Conservation (phyloP, 2,113 vertebrate species). For the Paracanthobrama guichenoti region DNA sequence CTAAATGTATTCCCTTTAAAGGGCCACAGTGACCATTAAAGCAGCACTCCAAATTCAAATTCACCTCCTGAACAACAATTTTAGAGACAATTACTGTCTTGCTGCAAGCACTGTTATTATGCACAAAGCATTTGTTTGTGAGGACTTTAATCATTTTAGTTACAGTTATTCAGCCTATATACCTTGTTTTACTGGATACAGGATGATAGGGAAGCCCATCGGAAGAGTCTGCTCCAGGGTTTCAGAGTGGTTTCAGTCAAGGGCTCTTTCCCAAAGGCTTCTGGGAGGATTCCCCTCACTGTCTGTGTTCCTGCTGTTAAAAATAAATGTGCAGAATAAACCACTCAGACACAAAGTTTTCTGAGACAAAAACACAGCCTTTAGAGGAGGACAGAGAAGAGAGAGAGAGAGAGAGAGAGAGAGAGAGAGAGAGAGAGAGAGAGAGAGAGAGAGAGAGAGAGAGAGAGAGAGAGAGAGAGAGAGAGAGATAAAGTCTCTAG, state of each 20-base stretch:
- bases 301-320: background rate
- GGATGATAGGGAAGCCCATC: background rate
- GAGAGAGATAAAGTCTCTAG: background rate
- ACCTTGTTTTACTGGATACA: background rate
- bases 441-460: background rate
- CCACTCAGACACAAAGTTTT: background rate
- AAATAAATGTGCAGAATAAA: background rate
- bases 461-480: background rate
- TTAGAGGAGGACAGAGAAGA: background rate
- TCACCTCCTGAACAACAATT: background rate
- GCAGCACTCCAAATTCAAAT: background rate
- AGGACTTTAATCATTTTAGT: background rate
- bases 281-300: background rate
- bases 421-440: background rate
- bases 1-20: background rate
- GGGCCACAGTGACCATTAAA: background rate
- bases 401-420: background rate
- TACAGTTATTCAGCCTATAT: background rate
- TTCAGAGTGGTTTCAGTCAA: background rate
- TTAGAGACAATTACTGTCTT: background rate
- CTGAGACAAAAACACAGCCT: constrained; percentile 7
- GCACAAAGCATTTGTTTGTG: background rate
- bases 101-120: background rate
- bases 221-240: background rate
- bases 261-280: background rate